phyloP scores from a whole-genome alignment of 2,888 invertebrate genomes.

The Xanthorhoe designata region DNA sequence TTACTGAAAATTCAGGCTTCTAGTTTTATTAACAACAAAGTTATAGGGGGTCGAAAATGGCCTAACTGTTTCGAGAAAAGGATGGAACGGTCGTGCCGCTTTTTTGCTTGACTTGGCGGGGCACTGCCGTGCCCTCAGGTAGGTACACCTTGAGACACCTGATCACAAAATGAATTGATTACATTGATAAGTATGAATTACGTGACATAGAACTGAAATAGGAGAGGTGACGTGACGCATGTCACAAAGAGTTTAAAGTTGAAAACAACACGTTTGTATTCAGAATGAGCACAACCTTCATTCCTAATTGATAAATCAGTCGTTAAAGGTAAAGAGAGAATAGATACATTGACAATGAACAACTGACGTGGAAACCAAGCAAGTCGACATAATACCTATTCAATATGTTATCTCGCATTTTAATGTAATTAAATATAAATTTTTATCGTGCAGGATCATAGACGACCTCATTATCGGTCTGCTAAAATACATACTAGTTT shows the following conservation, averaged over 20 bases:
- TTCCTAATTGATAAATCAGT: slow-evolving; percentile 2
- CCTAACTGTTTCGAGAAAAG: too few relatives aligned
- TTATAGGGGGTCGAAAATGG: too few relatives aligned
- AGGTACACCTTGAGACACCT: background rate
- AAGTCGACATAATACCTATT: background rate
- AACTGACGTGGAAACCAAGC: background rate
- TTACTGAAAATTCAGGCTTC: too few relatives aligned
- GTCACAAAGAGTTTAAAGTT: slow-evolving; percentile 7
- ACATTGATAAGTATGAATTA: background rate
- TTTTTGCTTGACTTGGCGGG: too few relatives aligned
- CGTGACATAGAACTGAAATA: slow-evolving; percentile 17
- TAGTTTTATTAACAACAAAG: too few relatives aligned
- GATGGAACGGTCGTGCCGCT: too few relatives aligned
- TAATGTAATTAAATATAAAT: background rate
- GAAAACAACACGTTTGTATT: slow-evolving; percentile 24
- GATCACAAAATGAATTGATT: background rate
- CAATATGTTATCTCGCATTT: background rate
- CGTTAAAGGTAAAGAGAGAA: background rate
- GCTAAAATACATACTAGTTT: too few relatives aligned
- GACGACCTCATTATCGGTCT: too few relatives aligned
- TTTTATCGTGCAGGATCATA: too few relatives aligned
- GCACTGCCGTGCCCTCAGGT: too few relatives aligned
- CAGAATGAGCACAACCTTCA: slow-evolving; percentile 14
- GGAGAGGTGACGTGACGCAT: slow-evolving; percentile 11
- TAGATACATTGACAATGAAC: background rate